Evolutionary conservation across 2,797 vertebrate species (phyloP), one percentile per base, ranked within the genome.

Genomic region (Sebastes glaucus): DNA sequence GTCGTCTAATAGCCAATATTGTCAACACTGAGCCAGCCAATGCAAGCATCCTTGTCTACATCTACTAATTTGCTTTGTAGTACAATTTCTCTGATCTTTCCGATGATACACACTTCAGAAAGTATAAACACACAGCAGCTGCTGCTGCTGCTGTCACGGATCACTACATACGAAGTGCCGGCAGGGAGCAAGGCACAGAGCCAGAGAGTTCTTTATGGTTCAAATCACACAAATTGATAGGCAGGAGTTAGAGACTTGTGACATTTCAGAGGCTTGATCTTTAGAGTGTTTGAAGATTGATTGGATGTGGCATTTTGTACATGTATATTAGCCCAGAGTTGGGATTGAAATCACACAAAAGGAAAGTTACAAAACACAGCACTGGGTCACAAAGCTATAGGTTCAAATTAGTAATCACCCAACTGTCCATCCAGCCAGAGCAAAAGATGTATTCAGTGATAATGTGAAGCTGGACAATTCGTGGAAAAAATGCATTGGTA

Each of bases 201-300:
- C 14, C 28, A 56, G 33, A 64, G 7, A 56, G 35, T 6, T 9
- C 11, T 64, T 53, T 16, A 38, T 42, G 13, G 35, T 13, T 16
- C 57, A 74, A 68, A 82, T 82, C 59, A 80, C 61, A 66, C 56
- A 71, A 46, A 66, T 25, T 80, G 64, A 73, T 35, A 13, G 25
- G 74, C 25, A 16, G 27, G n/a, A 33, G 9, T 11, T 2, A 23
- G 7, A 64, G 32, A 46, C 57, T 7, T n/a, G 30, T 52, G 74
- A 57, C 56, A 28, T 38, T 46, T 65, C 13, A 22, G 46, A 61
- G 11, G 56, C 38, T 67, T 64, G 27, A 80, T 78, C 25, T 46
- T 53, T 7, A 10, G 25, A 2, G 16, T 11, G 35, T 70, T 52
- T 64, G 13, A 55, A 59, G 14, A 70, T 14, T 71, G 53, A 66